phyloP scores from a whole-genome alignment of 2,888 invertebrate species.

The Tromatobia lineatoria region DNA sequence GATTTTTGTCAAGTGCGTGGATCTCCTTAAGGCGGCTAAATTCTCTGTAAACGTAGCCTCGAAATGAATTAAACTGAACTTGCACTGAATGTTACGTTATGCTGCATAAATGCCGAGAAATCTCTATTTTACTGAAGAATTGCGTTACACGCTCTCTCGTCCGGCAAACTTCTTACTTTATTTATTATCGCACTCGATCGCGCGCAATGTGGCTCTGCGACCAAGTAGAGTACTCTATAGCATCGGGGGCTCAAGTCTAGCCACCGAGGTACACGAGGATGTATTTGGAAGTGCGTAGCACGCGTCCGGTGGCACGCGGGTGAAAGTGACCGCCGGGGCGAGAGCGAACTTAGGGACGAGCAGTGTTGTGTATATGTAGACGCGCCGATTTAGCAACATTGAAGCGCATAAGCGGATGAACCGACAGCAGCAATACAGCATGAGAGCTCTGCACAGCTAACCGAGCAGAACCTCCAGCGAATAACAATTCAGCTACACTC shows the following conservation, averaged over 20 bases:
- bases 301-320: slow-evolving; percentile 57
- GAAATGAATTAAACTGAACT: no score
- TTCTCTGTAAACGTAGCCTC: no score
- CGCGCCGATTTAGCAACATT: slow-evolving; percentile 59
- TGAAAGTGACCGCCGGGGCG: slow-evolving; percentile 60
- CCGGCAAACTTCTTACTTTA: slow-evolving; percentile 49
- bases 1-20: no score
- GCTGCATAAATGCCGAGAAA: neutral
- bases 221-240: neutral
- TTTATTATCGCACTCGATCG: slow-evolving; percentile 48
- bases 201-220: neutral
- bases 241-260: slow-evolving; percentile 23
- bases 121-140: slow-evolving; percentile 4
- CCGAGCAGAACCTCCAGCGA: slow-evolving; percentile 56
- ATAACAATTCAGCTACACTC: slow-evolving; percentile 60
- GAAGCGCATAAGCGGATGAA: slow-evolving; percentile 61
- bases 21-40: no score
- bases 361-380: slow-evolving; percentile 1
- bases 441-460: slow-evolving; percentile 36
- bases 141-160: slow-evolving; percentile 33
- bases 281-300: slow-evolving; percentile 65
- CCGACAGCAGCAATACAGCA: neutral
- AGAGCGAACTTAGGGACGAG: slow-evolving; percentile 16
- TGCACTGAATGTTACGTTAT: neutral
- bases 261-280: slow-evolving; percentile 45